Percentiles rank a stretch among this genome's conserved stretches.
These are phyloP conservation scores for Coboldia fuscipes DNA, from an alignment of 1,140 invertebrate genomes.

Conservation along the genomic window DNA sequence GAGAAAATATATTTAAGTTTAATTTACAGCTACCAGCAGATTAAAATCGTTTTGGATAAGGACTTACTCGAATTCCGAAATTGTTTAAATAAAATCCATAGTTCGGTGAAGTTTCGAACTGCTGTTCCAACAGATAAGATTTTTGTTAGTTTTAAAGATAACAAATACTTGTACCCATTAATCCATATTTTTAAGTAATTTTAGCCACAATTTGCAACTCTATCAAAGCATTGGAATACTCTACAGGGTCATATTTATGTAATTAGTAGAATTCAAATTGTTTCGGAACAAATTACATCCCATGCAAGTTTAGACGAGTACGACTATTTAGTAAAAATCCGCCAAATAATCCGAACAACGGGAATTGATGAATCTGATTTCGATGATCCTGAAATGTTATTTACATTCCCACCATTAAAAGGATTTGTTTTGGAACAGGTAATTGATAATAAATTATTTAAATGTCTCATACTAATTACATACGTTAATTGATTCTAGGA, in stretches of 20 bases:
- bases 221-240: conserved; percentile 1
- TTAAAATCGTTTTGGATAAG: no score
- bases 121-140: conserved; percentile 3
- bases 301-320: neutral
- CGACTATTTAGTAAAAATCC: neutral
- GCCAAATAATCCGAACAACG: neutral
- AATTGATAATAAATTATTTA: neutral
- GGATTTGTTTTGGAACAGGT: neutral
- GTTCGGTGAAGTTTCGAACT: conserved; percentile 3
- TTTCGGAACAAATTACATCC: neutral
- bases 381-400: neutral
- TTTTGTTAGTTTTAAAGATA: conserved; percentile 1
- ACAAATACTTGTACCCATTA: neutral
- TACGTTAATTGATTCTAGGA: no score
- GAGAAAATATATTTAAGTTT: no score
- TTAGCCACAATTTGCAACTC: conserved; percentile 2
- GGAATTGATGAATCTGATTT: neutral
- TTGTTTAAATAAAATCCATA: neutral
- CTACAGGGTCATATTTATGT: conserved; percentile 1
- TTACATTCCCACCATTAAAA: neutral
- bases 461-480: neutral
- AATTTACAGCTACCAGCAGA: no score
- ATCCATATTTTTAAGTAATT: neutral
- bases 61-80: no score
- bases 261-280: conserved; percentile 1